phyloP scores from a whole-genome alignment of 2,888 invertebrate genomes.

The Teleogryllus oceanicus region DNA sequence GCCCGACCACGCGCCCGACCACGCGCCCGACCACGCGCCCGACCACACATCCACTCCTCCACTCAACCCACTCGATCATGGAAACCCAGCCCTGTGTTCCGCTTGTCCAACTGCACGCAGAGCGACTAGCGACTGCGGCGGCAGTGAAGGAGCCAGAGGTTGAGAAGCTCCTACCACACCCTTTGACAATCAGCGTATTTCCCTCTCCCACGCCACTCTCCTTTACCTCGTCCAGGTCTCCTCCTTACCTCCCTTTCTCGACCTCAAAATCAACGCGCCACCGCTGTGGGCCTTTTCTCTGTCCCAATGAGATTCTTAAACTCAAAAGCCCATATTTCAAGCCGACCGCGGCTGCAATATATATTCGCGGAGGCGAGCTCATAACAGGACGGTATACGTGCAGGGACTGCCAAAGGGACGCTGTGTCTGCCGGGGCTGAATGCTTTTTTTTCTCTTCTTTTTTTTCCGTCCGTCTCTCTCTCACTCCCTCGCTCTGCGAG shows the following conservation, averaged over 20 bases:
- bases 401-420: not conserved
- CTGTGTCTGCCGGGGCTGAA: not conserved
- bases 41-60: no score
- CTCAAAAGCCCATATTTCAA: conserved; percentile 1
- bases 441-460: no score
- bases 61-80: no score
- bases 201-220: not conserved
- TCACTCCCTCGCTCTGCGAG: not conserved
- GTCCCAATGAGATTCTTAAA: conserved; percentile 7
- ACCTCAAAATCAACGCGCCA: not conserved
- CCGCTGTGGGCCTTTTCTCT: not conserved
- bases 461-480: no score
- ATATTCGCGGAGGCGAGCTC: conserved; percentile 8
- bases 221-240: not conserved
- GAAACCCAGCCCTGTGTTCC: no score
- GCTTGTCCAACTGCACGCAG: not conserved
- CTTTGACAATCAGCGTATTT: not conserved
- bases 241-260: not conserved
- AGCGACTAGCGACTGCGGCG: not conserved
- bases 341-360: not conserved
- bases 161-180: not conserved
- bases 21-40: no score
- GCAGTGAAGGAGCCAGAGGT: not conserved
- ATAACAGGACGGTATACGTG: not conserved
- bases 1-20: no score